Evolutionary conservation across 1,140 invertebrate species (phyloP), one percentile per base, ranked within the genome.

Genomic region (Charaxes varanes): DNA sequence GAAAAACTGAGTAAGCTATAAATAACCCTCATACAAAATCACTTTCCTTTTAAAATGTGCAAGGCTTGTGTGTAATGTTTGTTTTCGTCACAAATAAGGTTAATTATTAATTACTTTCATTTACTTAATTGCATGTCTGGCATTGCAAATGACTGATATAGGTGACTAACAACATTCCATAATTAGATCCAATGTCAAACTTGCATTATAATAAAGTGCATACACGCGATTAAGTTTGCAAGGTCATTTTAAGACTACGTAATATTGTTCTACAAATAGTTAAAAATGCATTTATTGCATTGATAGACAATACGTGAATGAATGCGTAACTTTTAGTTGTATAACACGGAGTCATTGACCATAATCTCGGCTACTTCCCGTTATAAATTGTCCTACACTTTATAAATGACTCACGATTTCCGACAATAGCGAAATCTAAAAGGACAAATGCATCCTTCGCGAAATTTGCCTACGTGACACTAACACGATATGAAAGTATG

Each of bases 391-490:
- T 31, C 28, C 15, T 31, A 18, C 28, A 68, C 65, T 53, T 27
- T 47, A 53, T 54, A 54, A 41, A 62, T 82, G 78, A 82, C 53
- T 79, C 78, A 82, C 55, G 46, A 58, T 43, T 36, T 51, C 38
- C 38, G 55, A 51, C 32, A 46, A 41, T 47, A 55, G 32, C 36
- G 27, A 41, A 56, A 30, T 35, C 43, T 50, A 62, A 52, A 57
- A 61, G 53, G 53, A 60, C 47, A 38, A 50, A 45, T 37, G 46
- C 31, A 45, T 60, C 47, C 57, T 57, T 49, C 30, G 44, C 28
- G 31, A 42, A 41, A 50, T 41, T 43, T 74, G 76, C 60, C 61
- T 61, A 79, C 73, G 71, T 79, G 77, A 71, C 76, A 73, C 38
- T 37, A 3, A 33, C 24, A 16, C 31, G 0, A 15, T 16, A 17